Percentiles rank a stretch among this genome's conserved stretches.
Evolutionary conservation across 2,888 invertebrate genomes (phyloP).

Genomic region (Drosophila buzzatii): DNA sequence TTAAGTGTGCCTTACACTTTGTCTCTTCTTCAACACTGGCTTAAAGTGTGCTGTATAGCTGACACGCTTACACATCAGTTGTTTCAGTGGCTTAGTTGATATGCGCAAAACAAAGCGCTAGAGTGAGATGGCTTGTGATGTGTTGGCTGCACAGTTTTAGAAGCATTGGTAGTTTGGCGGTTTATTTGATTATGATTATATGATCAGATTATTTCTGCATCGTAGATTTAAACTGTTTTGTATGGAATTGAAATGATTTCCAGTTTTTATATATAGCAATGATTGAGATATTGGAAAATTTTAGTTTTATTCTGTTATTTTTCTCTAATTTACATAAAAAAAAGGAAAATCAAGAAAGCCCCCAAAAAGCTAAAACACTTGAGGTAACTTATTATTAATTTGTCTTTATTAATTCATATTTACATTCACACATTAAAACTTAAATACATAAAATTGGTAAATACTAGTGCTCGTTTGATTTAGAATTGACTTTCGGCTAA

Average conservation of each 20-base stretch:
- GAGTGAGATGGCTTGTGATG: constrained; percentile 15
- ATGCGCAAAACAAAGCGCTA: neutral
- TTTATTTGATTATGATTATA: no score
- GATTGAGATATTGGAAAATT: no score
- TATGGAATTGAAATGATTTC: neutral
- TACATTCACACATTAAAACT: constrained; percentile 50
- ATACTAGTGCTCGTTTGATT: constrained; percentile 43
- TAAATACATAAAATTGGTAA: constrained; percentile 29
- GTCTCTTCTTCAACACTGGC: constrained; percentile 26
- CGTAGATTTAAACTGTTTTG: neutral
- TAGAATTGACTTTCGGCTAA: constrained; percentile 42
- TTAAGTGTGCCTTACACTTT: neutral
- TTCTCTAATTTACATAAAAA: neutral
- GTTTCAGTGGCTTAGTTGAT: rapidly evolving
- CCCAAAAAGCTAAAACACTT: neutral
- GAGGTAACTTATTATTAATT: neutral
- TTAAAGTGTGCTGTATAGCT: neutral
- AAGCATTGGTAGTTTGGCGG: constrained; percentile 10
- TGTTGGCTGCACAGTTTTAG: constrained; percentile 38
- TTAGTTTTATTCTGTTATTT: neutral
- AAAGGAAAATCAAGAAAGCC: neutral
- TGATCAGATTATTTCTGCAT: no score
- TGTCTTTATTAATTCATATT: constrained; percentile 41
- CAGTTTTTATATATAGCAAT: neutral
- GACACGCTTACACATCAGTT: constrained; percentile 13